Percentiles rank a stretch among this genome's conserved stretches.
Evolutionary conservation across 2,888 invertebrate genomes (phyloP).

Genomic region (Leptinotarsa peninsularis): DNA sequence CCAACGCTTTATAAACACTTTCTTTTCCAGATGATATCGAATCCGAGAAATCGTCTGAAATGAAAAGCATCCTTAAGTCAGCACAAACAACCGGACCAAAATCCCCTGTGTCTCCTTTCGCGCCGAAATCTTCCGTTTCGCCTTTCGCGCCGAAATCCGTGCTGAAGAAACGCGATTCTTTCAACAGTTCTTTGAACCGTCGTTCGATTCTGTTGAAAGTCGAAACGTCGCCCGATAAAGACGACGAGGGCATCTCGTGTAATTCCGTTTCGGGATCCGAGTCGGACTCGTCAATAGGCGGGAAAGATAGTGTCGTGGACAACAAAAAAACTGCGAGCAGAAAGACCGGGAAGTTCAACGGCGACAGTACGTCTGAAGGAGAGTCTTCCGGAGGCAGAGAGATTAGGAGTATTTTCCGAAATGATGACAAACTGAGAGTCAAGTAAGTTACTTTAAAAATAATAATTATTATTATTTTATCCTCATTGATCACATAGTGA

Average conservation of each 20-base stretch:
- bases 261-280: slow-evolving; percentile 62
- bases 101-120: not conserved
- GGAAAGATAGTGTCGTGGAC: slow-evolving; percentile 34
- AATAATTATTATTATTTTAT: no score
- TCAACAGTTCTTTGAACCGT: slow-evolving; percentile 30
- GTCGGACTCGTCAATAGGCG: slow-evolving; percentile 39
- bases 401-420: slow-evolving; percentile 72
- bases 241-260: slow-evolving; percentile 65
- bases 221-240: slow-evolving; percentile 55
- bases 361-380: slow-evolving; percentile 67
- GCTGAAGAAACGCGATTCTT: slow-evolving; percentile 48
- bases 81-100: not conserved
- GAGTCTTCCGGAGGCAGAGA: slow-evolving; percentile 77
- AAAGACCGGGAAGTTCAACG: slow-evolving; percentile 35
- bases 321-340: slow-evolving; percentile 26
- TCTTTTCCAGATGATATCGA: slow-evolving; percentile 31
- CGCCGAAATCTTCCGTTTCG: slow-evolving; percentile 1
- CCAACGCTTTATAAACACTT: no score
- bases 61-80: slow-evolving; percentile 47
- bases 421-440: slow-evolving; percentile 63
- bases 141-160: slow-evolving; percentile 47
- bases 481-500: no score
- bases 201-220: slow-evolving; percentile 35
- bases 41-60: slow-evolving; percentile 37
- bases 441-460: slow-evolving; percentile 65